Conservation (phyloP, 2,888 invertebrate species). For the Pemphredon lugubris region DNA sequence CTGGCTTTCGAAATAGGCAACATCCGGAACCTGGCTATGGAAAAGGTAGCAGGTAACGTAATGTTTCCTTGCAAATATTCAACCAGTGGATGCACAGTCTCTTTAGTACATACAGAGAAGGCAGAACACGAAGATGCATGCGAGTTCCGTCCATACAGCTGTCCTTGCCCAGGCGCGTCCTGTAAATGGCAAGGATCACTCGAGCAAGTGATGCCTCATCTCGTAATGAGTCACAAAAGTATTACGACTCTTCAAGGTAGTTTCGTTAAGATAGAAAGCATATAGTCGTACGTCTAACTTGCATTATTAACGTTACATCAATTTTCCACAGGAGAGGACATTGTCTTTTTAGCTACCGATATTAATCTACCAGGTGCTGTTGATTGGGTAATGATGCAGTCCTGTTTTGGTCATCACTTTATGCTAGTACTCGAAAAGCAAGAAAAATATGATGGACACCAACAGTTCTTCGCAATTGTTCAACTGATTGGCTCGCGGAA, state of each 20-base stretch:
- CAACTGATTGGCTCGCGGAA: constrained; percentile 99
- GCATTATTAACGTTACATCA: background rate
- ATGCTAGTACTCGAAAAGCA: constrained; percentile 99
- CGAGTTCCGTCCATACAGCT: constrained; percentile 98
- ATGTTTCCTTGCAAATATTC: constrained; percentile 99
- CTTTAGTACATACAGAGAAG: constrained; percentile 97
- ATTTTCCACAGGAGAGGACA: constrained; percentile 91
- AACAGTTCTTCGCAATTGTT: constrained; percentile 98
- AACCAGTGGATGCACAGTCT: constrained; percentile 95
- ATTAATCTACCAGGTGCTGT: constrained; percentile 99
- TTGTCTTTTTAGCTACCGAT: constrained; percentile 99
- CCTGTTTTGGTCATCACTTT: constrained; percentile 99
- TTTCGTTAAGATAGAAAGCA: background rate
- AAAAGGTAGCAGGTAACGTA: constrained; percentile 98
- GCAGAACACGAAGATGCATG: constrained; percentile 99
- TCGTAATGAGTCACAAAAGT: constrained; percentile 98
- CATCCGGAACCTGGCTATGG: constrained; percentile 99
- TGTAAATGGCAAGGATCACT: constrained; percentile 99
- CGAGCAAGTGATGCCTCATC: constrained; percentile 99
- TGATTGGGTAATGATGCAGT: constrained; percentile 99
- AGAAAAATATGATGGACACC: constrained; percentile 98
- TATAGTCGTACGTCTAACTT: background rate
- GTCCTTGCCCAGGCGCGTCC: constrained; percentile 99
- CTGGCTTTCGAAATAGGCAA: constrained; percentile 86
- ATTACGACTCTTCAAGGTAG: constrained; percentile 98